Base-by-base conservation (phyloP, 2,797 vertebrate genomes). In the Clamator glandarius region DNA sequence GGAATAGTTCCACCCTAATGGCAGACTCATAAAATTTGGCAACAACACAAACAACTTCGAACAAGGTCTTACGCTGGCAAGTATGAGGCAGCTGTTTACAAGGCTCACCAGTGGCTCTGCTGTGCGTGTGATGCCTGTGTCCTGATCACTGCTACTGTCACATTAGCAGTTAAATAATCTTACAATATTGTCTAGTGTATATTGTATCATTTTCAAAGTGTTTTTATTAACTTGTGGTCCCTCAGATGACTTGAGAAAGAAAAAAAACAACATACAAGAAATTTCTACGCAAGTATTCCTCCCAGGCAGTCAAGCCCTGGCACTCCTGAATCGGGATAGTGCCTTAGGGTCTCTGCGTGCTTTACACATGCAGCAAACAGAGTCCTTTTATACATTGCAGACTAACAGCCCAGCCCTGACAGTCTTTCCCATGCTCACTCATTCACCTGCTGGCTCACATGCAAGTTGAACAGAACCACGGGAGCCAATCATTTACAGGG, bases 111-210 rank as follows among this genome's bases (percentile, higher is more conserved):
- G 57, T 0, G 19, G 29, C 84, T 76, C 48, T 76, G 87, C 54
- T 74, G 46, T 0, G 1, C 2, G 0, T 0, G 6, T 0, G 0
- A 20, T 0, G 0, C 52, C 81, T 8, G 26, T 1, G 31, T 4
- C 21, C 19, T 15, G 25, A 39, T 4, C 6, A 3, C 3, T 35
- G 54, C 51, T 78, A 4, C 72, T 8, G 21, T 4, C 39, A 62
- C 4, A 0, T 6, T 6, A 66, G 28, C 57, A n/a, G 18, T 24
- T 36, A 19, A 64, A 66, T 11, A 10, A 46, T 18, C n/a, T 19
- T 29, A 31, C 51, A 66, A 11, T 57, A 24, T 3, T n/a, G 14
- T 19, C 8, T 24, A 77, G n/a, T n/a, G n/a, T n/a, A 59, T 2
- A 52, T 3, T 28, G 42, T 79, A 51, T 50, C 0, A 25, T 18